phyloP scores from a whole-genome alignment of 2,888 invertebrate genomes.

The Nephrotoma guestfalica region DNA sequence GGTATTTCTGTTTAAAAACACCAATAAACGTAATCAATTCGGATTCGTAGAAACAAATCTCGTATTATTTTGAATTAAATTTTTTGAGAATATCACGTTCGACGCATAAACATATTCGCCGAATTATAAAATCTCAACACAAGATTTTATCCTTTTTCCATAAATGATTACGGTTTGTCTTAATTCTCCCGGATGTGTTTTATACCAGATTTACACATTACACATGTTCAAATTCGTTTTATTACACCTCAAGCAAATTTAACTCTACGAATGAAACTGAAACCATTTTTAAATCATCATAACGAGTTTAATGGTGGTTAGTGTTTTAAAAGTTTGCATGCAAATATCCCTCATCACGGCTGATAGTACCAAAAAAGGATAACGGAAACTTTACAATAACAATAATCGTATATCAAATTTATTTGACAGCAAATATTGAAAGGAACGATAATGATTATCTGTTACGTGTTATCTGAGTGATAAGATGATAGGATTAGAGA shows the following conservation, averaged over 20 bases:
- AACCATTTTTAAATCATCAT: neutral
- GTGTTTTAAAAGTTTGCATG: neutral
- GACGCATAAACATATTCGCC: neutral
- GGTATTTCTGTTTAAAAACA: neutral
- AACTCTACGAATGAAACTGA: neutral
- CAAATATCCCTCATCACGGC: neutral
- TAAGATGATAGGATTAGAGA: too few relatives aligned
- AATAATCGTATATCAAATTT: too few relatives aligned
- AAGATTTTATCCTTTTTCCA: neutral
- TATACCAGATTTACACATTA: neutral
- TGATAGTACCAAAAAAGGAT: too few relatives aligned
- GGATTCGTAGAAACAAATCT: neutral
- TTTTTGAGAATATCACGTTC: neutral
- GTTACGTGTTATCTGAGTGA: too few relatives aligned
- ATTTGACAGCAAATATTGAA: too few relatives aligned
- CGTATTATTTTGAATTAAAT: neutral
- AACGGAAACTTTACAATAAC: too few relatives aligned
- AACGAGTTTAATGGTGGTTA: neutral
- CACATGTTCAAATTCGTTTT: neutral
- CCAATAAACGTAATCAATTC: neutral
- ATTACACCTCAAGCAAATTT: neutral
- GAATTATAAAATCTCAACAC: neutral
- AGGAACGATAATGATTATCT: too few relatives aligned
- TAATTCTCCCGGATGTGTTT: neutral
- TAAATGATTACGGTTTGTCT: neutral